These are phyloP conservation scores for Notamacropus eugenii DNA, from an alignment of 2,797 vertebrate species.

Conservation along the genomic window DNA sequence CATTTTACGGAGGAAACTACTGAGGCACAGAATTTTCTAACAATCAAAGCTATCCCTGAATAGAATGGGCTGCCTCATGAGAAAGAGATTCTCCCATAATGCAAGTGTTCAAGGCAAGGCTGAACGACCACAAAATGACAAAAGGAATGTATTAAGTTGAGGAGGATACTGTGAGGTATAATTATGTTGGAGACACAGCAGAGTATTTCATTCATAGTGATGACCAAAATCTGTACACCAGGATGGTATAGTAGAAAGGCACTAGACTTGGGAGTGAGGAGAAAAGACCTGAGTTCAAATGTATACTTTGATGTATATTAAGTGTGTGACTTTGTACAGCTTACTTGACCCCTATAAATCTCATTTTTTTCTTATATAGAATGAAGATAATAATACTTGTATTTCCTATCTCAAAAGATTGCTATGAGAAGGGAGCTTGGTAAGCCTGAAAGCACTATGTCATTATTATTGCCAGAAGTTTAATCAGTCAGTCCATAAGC, in stretches of 20 bases:
- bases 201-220: background rate
- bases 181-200: background rate
- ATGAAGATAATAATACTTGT: background rate
- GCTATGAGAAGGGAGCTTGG: background rate
- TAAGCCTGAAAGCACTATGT: background rate
- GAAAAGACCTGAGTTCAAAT: background rate
- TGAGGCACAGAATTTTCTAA: background rate
- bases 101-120: background rate
- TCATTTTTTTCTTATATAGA: background rate
- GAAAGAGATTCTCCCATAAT: background rate
- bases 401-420: background rate
- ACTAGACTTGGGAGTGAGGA: background rate
- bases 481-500: background rate
- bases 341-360: background rate
- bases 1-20: background rate
- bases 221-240: background rate
- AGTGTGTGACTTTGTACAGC: background rate
- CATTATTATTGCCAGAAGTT: background rate
- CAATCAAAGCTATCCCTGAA: background rate
- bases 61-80: background rate
- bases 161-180: background rate
- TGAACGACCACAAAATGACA: background rate
- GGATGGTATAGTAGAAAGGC: background rate
- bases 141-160: background rate
- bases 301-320: background rate